Conservation (phyloP, 2,113 vertebrate species). For the Leucoraja erinaceus region DNA sequence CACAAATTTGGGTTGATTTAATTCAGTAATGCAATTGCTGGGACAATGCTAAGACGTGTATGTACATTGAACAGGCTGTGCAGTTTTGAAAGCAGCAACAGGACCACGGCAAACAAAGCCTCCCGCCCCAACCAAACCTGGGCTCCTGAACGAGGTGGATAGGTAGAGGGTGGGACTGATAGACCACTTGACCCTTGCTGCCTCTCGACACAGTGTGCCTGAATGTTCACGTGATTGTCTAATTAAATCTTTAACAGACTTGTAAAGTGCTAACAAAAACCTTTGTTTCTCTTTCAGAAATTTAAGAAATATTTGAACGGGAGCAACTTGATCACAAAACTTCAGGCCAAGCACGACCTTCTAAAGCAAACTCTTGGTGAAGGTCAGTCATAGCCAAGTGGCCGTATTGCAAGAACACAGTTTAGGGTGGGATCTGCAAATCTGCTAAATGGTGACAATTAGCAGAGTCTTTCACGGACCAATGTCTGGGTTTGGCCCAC, state of each 20-base stretch:
- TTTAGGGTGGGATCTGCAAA: background rate
- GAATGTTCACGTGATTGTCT: no score
- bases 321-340: conserved; percentile 94
- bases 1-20: no score
- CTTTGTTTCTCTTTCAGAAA: conserved; percentile 64
- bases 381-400: conserved; percentile 61
- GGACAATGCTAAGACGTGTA: background rate
- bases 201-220: no score
- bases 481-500: background rate
- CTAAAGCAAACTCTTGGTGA: conserved; percentile 94
- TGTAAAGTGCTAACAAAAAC: background rate
- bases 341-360: conserved; percentile 94
- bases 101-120: background rate
- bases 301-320: conserved; percentile 96
- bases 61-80: background rate
- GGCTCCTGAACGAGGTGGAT: background rate
- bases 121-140: background rate
- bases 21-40: background rate
- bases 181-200: no score
- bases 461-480: background rate
- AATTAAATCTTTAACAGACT: no score
- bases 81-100: background rate
- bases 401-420: background rate
- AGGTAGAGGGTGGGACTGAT: no score
- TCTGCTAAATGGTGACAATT: background rate